Base-by-base conservation (phyloP, 2,888 invertebrate species). In the Matsumyia berberina region DNA sequence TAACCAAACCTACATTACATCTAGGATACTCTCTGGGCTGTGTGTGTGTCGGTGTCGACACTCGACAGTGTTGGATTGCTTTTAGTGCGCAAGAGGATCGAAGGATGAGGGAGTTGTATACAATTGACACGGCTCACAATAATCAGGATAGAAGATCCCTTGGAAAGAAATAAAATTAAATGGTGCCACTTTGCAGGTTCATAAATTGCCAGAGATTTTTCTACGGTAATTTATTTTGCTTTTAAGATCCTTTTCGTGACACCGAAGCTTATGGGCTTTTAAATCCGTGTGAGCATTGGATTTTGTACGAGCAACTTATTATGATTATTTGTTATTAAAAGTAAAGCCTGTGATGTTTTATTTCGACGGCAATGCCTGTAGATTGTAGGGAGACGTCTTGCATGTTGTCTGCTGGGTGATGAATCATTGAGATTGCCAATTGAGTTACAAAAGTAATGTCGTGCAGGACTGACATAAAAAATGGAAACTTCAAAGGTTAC, bases 111-210 rank as follows among this genome's bases (percentile, higher is more conserved):
- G 33, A 15, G 46, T 35, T 15, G 57, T 42, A 33, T 49, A 67
- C 66, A 76, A 76, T 67, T 58, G 67, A 53, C 67, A 67, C 24
- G 67, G 67, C 67, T 69, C 60, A 60, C 51, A 53, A 35, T 77
- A 60, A 77, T 69, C 67, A 69, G 42, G 39, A 57, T 55, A 51
- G 58, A 58, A 39, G 31, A 76, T 60, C 51, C 60, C n/a, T 15
- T 31, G 17, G 42, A 51, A 55, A 51, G 33, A 77, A 60, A 77
- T 69, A 60, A 69, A 51, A 67, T 69, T 77, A 77, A 60, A 77
- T 77, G 67, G 49, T 33, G 77, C 44, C 77, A 77, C 51, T 77
- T 67, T 67, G 49, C 76, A 66, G 58, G 67, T 58, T 69, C 67
- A 67, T 67, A 76, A 69, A 77, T 67, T 69, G 42, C 39, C 39